Evolutionary conservation across 35 echinoderm and acorn worm genomes (phyloP), one percentile per base, ranked within the genome.

Genomic region (Chiridota heheva): DNA sequence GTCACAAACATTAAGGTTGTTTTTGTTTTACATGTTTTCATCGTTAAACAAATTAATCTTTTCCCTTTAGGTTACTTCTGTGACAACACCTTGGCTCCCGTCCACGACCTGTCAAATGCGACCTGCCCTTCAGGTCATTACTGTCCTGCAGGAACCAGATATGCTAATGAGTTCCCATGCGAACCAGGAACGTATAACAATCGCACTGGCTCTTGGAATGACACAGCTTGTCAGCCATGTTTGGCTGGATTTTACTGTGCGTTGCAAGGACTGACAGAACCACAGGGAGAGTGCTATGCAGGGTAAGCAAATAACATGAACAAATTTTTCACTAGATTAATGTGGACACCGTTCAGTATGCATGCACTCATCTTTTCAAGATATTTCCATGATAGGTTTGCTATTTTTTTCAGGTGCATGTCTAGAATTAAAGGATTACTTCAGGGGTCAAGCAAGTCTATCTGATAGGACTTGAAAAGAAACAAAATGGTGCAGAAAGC

Each of bases 41-140:
- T n/a, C n/a, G n/a, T n/a, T n/a, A n/a, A n/a, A n/a, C n/a, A n/a
- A n/a, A n/a, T n/a, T n/a, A n/a, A n/a, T n/a, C 78, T 12, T 60
- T 48, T 69, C 22, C 26, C 20, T 44, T 17, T 26, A 97, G 94
- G 94, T 20, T 97, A 85, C 48, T 97, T 85, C 81, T 97, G 94
- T 81, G 94, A 97, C 61, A 97, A 97, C 74, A 97, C 88, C 3
- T n/a, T 72, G 7, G 90, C 86, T 42, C 77, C 94, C 0, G 94
- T 97, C 0, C 71, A 70, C 37, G 62, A 87, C 45, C 75, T 87
- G 33, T 82, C 76, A 38, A 84, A 78, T 8, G 58, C 94, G 4
- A 76, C 87, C 55, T 97, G 94, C 40, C 94, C 94, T 3, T 37
- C 84, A 1, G 94, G 94, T 34, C 77, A 85, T 63, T 97, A 97